Evolutionary conservation across 92 coral and sea anemone species (phyloP).

Genomic region (Metridium senile): DNA sequence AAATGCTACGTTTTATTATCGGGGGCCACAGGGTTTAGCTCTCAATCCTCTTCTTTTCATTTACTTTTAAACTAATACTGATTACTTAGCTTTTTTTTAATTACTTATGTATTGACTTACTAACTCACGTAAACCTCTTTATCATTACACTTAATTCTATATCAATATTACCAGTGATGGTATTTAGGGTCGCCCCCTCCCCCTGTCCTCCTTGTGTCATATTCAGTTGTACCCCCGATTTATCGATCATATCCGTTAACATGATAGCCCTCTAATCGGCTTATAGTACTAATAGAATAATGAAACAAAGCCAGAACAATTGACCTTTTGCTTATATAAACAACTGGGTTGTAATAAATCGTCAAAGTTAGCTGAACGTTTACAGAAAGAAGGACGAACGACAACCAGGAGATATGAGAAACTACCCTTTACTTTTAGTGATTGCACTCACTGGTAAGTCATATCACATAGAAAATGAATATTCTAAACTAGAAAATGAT

Average conservation of each 20-base stretch:
- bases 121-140: no score
- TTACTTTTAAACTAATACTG: no score
- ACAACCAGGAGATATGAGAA: not conserved
- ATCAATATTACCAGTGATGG: not conserved
- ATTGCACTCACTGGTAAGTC: constrained; percentile 2
- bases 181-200: not conserved
- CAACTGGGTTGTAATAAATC: not conserved
- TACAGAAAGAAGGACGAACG: not conserved
- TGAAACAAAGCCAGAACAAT: constrained; percentile 8
- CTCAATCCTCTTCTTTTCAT: no score
- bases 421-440: not conserved
- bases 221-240: not conserved
- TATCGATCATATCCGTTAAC: not conserved
- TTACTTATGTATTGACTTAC: no score
- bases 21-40: no score
- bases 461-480: not conserved
- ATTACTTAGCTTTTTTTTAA: no score
- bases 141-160: no score
- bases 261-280: not conserved
- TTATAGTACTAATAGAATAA: constrained; percentile 10
- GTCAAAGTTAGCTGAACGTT: not conserved
- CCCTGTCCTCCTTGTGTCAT: not conserved
- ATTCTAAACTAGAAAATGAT: no score
- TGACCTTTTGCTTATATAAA: constrained; percentile 25
- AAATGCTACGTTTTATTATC: no score